Evolutionary conservation across 2,888 invertebrate genomes (phyloP).

Genomic region (Drosophila mercatorum): DNA sequence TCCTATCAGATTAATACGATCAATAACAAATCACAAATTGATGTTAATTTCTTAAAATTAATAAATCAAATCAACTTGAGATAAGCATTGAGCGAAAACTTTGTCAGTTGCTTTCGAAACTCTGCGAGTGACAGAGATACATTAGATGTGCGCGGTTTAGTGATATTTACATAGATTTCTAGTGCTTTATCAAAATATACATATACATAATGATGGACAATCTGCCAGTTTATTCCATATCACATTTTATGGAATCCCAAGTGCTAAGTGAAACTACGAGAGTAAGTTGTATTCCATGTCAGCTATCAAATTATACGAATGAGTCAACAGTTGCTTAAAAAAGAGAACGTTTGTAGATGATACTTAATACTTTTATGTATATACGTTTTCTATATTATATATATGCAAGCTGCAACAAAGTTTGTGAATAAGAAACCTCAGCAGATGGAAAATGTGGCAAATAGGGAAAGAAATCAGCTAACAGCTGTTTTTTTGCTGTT

Average conservation of each 20-base stretch:
- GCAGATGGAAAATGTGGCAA: no score
- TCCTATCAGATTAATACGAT: constrained; percentile 29
- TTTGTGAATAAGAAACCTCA: not conserved
- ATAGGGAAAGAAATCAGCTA: no score
- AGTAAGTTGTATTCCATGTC: constrained; percentile 49
- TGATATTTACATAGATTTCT: constrained; percentile 18
- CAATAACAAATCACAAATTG: constrained; percentile 50
- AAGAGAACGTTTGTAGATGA: not conserved
- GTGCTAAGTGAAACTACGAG: constrained; percentile 44
- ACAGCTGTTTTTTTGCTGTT: no score
- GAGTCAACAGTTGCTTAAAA: not conserved
- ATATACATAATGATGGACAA: constrained; percentile 62
- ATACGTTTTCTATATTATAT: not conserved
- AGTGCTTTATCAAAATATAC: constrained; percentile 30
- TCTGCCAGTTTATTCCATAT: constrained; percentile 77
- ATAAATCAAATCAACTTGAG: constrained; percentile 44
- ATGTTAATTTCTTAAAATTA: constrained; percentile 71
- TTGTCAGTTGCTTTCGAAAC: constrained; percentile 36
- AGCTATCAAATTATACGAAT: constrained; percentile 12
- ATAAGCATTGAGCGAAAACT: constrained; percentile 18
- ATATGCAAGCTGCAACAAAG: no score
- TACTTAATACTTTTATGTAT: not conserved
- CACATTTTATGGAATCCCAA: constrained; percentile 74
- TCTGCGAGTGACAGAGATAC: constrained; percentile 37
- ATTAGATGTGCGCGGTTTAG: constrained; percentile 23